Conservation (phyloP, 2,888 invertebrate species). For the Lordiphosa fenestrarum region DNA sequence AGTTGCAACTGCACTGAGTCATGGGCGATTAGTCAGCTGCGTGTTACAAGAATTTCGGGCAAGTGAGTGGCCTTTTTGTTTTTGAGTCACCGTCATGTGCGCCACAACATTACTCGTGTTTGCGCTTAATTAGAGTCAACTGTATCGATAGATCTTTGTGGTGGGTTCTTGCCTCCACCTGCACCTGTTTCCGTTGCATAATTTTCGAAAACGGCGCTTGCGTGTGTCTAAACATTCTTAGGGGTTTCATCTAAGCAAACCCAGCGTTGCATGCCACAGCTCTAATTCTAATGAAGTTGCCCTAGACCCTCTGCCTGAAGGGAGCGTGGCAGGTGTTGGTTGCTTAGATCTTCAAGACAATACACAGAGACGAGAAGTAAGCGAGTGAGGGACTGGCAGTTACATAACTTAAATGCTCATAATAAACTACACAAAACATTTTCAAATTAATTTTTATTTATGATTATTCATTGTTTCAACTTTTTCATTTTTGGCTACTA, state of each 20-base stretch:
- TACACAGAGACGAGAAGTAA: slow-evolving; percentile 10
- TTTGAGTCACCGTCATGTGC: slow-evolving; percentile 36
- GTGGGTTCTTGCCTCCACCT: background rate
- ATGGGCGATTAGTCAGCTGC: slow-evolving; percentile 63
- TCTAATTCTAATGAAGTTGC: too few species aligned
- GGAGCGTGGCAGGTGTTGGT: too few species aligned
- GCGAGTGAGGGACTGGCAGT: background rate
- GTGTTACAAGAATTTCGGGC: slow-evolving; percentile 46
- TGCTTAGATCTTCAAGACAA: too few species aligned
- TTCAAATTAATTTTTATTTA: too few species aligned
- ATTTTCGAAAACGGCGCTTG: slow-evolving; percentile 10
- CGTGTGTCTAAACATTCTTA: too few species aligned
- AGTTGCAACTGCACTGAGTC: slow-evolving; percentile 47
- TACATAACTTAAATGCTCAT: too few species aligned
- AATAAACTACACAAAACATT: too few species aligned
- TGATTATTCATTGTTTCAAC: too few species aligned
- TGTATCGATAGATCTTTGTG: slow-evolving; percentile 24
- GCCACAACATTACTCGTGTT: slow-evolving; percentile 32
- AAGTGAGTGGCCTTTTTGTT: slow-evolving; percentile 5
- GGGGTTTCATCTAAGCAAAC: too few species aligned
- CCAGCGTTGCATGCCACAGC: too few species aligned
- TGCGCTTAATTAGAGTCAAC: slow-evolving; percentile 49
- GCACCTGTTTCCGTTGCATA: slow-evolving; percentile 68
- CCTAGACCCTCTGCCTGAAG: too few species aligned
- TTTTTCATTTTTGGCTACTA: too few species aligned